phyloP scores from a whole-genome alignment of 2,888 invertebrate species.

The Selenia dentaria region DNA sequence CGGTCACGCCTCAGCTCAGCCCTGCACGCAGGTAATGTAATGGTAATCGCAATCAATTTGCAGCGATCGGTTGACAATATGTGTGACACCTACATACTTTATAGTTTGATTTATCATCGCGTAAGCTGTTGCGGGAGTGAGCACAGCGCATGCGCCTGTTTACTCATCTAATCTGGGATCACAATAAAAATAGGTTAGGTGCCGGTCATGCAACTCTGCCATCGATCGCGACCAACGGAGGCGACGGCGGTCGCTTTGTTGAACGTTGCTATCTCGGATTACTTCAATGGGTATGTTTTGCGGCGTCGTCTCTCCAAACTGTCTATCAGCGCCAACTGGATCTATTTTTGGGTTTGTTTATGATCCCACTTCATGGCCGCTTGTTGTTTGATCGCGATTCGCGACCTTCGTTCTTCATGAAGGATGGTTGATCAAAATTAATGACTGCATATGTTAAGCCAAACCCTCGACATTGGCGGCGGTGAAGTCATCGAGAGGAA shows the following conservation, averaged over 20 bases:
- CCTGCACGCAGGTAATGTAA: conserved; percentile 8
- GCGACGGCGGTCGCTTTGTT: conserved; percentile 19
- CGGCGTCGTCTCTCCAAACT: conserved; percentile 6
- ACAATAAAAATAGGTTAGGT: conserved; percentile 66
- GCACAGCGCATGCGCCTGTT: conserved; percentile 55
- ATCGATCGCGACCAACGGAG: conserved; percentile 46
- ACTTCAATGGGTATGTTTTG: conserved; percentile 31
- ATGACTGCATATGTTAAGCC: conserved; percentile 26
- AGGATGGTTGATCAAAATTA: conserved; percentile 32
- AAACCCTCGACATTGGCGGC: conserved; percentile 17
- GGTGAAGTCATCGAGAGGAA: conserved; percentile 39
- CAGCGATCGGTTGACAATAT: conserved; percentile 10
- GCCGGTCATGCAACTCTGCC: conserved; percentile 63
- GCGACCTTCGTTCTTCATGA: conserved; percentile 20
- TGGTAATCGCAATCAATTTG: conserved; percentile 19
- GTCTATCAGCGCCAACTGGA: conserved; percentile 1
- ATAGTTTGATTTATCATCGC: conserved; percentile 45
- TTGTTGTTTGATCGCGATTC: conserved; percentile 11
- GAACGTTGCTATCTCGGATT: conserved; percentile 29
- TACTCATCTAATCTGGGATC: conserved; percentile 58
- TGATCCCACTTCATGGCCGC: conserved; percentile 13
- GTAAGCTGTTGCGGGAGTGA: conserved; percentile 38
- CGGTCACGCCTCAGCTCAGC: conserved; percentile 22
- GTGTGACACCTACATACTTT: conserved; percentile 13
- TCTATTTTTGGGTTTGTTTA: conserved; percentile 9